Evolutionary conservation across 2,113 vertebrate genomes (phyloP), one percentile per base, ranked within the genome.

Genomic region (Thalassoma bifasciatum): DNA sequence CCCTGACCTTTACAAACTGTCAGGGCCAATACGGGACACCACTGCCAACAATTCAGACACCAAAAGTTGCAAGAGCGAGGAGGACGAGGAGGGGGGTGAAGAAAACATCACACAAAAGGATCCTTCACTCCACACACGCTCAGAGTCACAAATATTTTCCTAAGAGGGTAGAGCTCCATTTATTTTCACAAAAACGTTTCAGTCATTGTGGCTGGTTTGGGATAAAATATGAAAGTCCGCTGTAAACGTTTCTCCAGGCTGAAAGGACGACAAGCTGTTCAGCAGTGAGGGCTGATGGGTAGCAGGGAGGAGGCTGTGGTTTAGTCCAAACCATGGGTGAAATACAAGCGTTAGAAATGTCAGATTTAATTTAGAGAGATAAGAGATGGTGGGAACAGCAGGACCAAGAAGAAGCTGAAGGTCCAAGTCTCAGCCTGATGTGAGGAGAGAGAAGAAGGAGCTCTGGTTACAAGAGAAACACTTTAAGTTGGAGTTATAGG

Each of bases 1-100:
- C 75, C 38, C 81, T 90, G 89, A 91, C 89, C 87, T 91, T 92
- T 90, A 77, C 42, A 69, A 82, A 62, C 59, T 52, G 65, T 81
- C 53, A 17, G 52, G 57, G 65, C 71, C 53, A 76, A 70, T 50
- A 26, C 11, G 64, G 21, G 19, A 65, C 72, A 65, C 56, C 1
- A 23, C 83, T 81, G 83, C 83, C 75, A 83, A 65, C 66, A 46
- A 47, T 66, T 40, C 56, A 47, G 46, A 52, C 61, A 69, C 66
- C 57, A 62, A 50, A 30, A n/a, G 34, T 54, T 30, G 9, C 44
- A 54, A 40, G 34, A 61, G 57, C 3, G 24, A 11, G 56, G 54
- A 62, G 65, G 57, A 36, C 56, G 64, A 34, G 11, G 5, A 26
- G 22, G 22, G 21, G 44, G 47, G 77, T 22, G 57, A 78, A 56